Conservation (phyloP, 1,140 invertebrate genomes). For the Diorhabda carinulata region DNA sequence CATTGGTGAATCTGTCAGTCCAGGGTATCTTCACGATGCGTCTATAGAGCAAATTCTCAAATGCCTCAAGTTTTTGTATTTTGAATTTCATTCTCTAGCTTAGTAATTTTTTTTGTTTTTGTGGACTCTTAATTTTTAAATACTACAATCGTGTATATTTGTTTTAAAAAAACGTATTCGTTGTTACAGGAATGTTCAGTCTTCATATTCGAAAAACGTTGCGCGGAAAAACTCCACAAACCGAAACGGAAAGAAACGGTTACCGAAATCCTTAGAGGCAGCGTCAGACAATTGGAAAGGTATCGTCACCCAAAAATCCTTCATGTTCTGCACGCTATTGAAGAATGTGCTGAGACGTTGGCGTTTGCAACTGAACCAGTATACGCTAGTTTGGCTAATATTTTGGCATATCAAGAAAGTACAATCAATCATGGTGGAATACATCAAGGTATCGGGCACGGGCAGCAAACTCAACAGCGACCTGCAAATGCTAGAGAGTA, state of each 20-base stretch:
- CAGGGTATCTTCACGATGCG: no score
- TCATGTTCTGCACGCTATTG: constrained; percentile 69
- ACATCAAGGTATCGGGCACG: constrained; percentile 46
- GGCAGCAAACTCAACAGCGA: constrained; percentile 46
- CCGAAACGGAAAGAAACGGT: constrained; percentile 89
- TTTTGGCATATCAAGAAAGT: constrained; percentile 65
- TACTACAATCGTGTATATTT: no score
- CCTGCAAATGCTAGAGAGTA: constrained; percentile 72
- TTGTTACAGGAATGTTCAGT: constrained; percentile 86
- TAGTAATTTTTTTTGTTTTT: no score
- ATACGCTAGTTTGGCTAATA: constrained; percentile 81
- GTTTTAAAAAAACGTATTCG: constrained; percentile 5
- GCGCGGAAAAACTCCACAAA: constrained; percentile 91
- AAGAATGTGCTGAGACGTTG: constrained; percentile 79
- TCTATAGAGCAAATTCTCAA: no score
- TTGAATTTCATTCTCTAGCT: no score
- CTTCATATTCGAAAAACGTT: constrained; percentile 92
- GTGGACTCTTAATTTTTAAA: no score
- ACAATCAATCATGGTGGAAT: constrained; percentile 45
- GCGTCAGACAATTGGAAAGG: constrained; percentile 76
- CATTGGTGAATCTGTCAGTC: no score
- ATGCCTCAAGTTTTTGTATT: no score
- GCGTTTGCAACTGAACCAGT: constrained; percentile 91
- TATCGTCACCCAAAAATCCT: constrained; percentile 83
- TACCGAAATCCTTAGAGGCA: constrained; percentile 80